Evolutionary conservation across 2,888 invertebrate species (phyloP).

Genomic region (Athalia circularis): DNA sequence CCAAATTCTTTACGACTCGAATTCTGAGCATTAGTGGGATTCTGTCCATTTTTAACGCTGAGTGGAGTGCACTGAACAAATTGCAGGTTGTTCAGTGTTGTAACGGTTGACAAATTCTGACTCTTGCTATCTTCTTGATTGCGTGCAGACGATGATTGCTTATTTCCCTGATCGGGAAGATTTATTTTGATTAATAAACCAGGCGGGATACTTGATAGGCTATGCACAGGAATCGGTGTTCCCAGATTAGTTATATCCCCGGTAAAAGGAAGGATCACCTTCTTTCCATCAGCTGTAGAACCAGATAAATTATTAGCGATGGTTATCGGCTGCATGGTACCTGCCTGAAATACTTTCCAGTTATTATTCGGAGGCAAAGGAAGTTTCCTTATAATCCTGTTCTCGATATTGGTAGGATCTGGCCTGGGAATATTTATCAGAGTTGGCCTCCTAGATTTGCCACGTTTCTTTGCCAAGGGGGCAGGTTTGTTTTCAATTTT

Average conservation of each 20-base stretch:
- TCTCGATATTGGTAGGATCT: conserved; percentile 63
- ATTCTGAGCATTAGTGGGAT: neutral
- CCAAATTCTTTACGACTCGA: neutral
- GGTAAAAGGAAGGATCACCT: conserved; percentile 70
- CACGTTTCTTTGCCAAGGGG: conserved; percentile 70
- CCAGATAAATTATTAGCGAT: conserved; percentile 63
- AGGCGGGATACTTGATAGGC: conserved; percentile 71
- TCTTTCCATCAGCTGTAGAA: conserved; percentile 63
- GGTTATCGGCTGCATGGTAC: conserved; percentile 69
- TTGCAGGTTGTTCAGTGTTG: conserved; percentile 36
- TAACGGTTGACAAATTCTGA: neutral
- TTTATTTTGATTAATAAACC: conserved; percentile 71
- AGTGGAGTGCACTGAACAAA: conserved; percentile 31
- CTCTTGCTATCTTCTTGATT: neutral
- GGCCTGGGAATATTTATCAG: conserved; percentile 69
- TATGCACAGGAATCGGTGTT: conserved; percentile 70
- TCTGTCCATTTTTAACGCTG: conserved; percentile 22
- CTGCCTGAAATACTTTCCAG: conserved; percentile 68
- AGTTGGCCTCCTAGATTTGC: conserved; percentile 68
- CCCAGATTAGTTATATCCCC: conserved; percentile 69
- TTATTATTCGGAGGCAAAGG: conserved; percentile 67
- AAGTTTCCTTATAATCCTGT: conserved; percentile 62
- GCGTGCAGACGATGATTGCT: conserved; percentile 48
- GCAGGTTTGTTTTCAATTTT: conserved; percentile 70
- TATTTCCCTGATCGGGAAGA: conserved; percentile 63